Conservation (phyloP, 2,113 vertebrate species). For the Montifringilla adamsi region DNA sequence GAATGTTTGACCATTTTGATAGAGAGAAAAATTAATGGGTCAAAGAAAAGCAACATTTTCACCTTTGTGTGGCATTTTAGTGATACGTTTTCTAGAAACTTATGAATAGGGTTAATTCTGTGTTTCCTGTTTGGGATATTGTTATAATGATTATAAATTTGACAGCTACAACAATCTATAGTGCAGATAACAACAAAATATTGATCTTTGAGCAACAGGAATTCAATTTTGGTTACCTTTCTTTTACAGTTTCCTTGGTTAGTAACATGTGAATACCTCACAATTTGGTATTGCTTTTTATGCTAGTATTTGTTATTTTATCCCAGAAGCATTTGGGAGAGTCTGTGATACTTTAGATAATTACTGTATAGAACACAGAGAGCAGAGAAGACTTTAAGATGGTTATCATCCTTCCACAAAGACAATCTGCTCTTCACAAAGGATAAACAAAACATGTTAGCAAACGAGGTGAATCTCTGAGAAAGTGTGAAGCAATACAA, state of each 20-base stretch:
- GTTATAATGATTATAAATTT: not conserved
- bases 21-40: not conserved
- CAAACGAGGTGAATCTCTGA: not conserved
- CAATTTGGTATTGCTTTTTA: not conserved
- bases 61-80: not conserved
- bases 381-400: not conserved
- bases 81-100: not conserved
- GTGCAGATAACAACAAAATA: not conserved
- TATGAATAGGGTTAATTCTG: not conserved
- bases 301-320: not conserved
- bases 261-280: not conserved
- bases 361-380: not conserved
- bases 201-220: not conserved
- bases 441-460: not conserved
- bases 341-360: not conserved
- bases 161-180: not conserved
- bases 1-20: not conserved
- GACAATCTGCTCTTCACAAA: not conserved
- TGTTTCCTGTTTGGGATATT: not conserved
- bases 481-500: not conserved
- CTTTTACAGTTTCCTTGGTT: not conserved
- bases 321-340: not conserved
- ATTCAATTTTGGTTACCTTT: not conserved
- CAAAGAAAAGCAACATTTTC: not conserved
- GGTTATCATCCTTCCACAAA: not conserved